Base-by-base conservation (phyloP, 2,888 invertebrate genomes). In the Megalurothrips usitatus region DNA sequence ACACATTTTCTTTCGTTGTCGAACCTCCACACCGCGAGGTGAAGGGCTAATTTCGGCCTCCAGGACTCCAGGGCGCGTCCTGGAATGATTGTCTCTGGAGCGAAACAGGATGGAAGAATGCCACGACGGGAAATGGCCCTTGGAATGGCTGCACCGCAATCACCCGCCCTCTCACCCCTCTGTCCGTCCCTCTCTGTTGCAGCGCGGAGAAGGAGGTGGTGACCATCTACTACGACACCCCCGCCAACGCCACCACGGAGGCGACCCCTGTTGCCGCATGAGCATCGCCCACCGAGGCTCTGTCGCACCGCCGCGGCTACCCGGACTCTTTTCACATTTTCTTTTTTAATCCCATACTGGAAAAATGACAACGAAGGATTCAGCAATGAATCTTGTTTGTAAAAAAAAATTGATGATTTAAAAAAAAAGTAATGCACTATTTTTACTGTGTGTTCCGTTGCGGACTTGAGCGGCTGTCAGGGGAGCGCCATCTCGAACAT, bases 151-250 rank as follows among this genome's bases (percentile, higher is more conserved):
- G 52, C 10, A 6, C 19, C 14, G 10, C 19, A 12, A 52, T 17
- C 52, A 52, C 19, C 14, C 19, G 52, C 52, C 12, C 12, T 10
- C 6, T 10, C 10, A 52, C 2, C 52, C 12, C 52, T 10, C 2
- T 10, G 1, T 9, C 52, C 12, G 1, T 52, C 2, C 10, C 2
- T 52, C 14, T 52, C 2, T 68, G 68, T 11, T 68, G 68, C 68
- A 75, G 68, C 68, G 11, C 26, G 26, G 68, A 75, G 68, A 75
- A 26, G 68, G 68, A 75, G 68, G 68, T 75, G 10, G 68, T 75
- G 68, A 75, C 68, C 68, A 75, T 75, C 68, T 75, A 75, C 68
- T 75, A 75, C 68, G 68, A 75, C 26, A 26, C 23, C 23, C 68
- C 68, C 1, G 26, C 68, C 68, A 75, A 75, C 68, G 26, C 68